These are phyloP conservation scores for Drosophila sordidula DNA, from an alignment of 2,888 invertebrate genomes.

Conservation along the genomic window DNA sequence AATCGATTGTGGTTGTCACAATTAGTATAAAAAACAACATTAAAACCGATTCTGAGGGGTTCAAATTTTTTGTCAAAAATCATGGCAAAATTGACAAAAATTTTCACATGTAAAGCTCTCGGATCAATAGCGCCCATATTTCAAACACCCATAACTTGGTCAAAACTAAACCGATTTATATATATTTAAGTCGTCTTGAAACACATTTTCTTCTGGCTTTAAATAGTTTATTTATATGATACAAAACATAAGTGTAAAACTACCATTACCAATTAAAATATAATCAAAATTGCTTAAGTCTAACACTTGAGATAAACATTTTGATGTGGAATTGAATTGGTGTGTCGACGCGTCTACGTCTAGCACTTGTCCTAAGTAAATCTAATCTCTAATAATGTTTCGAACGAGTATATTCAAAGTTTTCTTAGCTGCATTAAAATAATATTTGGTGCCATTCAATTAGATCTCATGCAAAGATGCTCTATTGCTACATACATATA, in stretches of 20 bases:
- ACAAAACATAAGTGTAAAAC: slow-evolving; percentile 27
- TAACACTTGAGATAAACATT: slow-evolving; percentile 20
- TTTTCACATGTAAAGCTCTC: no score
- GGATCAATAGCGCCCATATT: no score
- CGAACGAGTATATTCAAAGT: slow-evolving; percentile 44
- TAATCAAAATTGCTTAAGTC: slow-evolving; percentile 30
- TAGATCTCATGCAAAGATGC: slow-evolving; percentile 6
- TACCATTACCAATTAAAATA: slow-evolving; percentile 25
- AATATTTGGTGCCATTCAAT: slow-evolving; percentile 66
- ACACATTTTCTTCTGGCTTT: background rate
- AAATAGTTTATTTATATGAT: slow-evolving; percentile 36
- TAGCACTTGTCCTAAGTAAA: slow-evolving; percentile 12
- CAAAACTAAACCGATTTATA: no score
- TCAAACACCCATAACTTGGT: no score
- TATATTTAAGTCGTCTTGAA: background rate
- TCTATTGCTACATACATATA: slow-evolving; percentile 5
- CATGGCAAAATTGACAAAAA: no score
- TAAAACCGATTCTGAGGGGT: no score
- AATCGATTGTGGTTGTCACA: no score
- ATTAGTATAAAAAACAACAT: no score
- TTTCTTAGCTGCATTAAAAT: slow-evolving; percentile 47
- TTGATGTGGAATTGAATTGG: slow-evolving; percentile 27
- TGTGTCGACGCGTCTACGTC: background rate
- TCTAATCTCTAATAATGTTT: slow-evolving; percentile 26
- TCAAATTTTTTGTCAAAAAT: no score